These are phyloP conservation scores for Phasia obesa DNA, from an alignment of 2,888 invertebrate species.

Conservation along the genomic window DNA sequence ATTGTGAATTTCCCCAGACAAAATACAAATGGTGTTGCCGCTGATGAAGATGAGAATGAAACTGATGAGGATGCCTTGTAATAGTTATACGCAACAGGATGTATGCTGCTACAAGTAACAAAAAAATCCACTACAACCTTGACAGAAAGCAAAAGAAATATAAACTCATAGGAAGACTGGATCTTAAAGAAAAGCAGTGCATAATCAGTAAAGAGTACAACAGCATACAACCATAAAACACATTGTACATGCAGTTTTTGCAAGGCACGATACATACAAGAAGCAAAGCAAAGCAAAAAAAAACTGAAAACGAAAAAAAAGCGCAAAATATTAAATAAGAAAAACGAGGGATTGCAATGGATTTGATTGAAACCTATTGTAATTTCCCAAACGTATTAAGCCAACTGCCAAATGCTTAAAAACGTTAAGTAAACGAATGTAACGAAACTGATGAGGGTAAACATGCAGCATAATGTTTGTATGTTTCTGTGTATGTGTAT, in stretches of 20 bases:
- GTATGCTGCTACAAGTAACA: slow-evolving; percentile 43
- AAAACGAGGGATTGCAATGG: slow-evolving; percentile 73
- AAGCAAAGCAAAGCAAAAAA: slow-evolving; percentile 10
- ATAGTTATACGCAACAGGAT: slow-evolving; percentile 62
- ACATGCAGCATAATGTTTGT: slow-evolving; percentile 51
- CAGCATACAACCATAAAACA: slow-evolving; percentile 36
- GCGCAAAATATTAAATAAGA: slow-evolving; percentile 68
- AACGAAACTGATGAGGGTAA: slow-evolving; percentile 67
- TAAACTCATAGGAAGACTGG: slow-evolving; percentile 47
- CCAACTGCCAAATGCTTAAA: slow-evolving; percentile 72
- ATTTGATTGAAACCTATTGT: slow-evolving; percentile 81
- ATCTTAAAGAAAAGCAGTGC: slow-evolving; percentile 41
- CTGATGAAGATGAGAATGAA: slow-evolving; percentile 44
- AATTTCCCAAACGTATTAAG: slow-evolving; percentile 81
- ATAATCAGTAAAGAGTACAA: slow-evolving; percentile 20
- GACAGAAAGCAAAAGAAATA: slow-evolving; percentile 47
- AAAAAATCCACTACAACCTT: slow-evolving; percentile 61
- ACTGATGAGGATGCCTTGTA: slow-evolving; percentile 44
- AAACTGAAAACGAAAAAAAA: slow-evolving; percentile 49
- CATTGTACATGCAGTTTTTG: slow-evolving; percentile 16
- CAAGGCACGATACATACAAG: slow-evolving; percentile 12
- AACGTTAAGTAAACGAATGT: slow-evolving; percentile 69
- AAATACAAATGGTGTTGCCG: slow-evolving; percentile 59
- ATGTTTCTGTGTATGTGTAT: neutral
- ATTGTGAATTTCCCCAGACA: slow-evolving; percentile 81